Base-by-base conservation (phyloP, 2,888 invertebrate genomes). In the Tetramorium bicarinatum region DNA sequence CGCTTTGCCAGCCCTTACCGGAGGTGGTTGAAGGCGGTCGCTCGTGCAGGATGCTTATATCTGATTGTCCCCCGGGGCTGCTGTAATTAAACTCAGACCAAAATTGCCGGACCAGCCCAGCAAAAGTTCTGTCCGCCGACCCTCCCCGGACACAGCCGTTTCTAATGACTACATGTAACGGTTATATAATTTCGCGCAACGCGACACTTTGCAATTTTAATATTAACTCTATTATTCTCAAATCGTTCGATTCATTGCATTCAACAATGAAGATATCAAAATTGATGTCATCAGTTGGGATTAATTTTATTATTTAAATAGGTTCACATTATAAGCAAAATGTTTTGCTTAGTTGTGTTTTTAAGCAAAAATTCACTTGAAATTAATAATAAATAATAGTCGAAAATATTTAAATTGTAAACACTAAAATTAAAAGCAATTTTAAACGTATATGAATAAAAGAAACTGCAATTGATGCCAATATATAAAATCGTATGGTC, bases 1-100 rank as follows among this genome's bases (percentile, higher is more conserved):
- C 80, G 77, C 87, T 85, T 84, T 85, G 77, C 85, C 87, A 84
- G 81, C 85, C 85, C 88, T 86, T 80, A 81, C 74, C 85, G 83
- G 86, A 85, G 88, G 79, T 82, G 88, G 86, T 86, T 86, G 87
- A 88, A 90, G 85, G 88, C 85, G 88, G 85, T 87, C 88, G 87
- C 72, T 84, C 91, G 87, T 88, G 89, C 86, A 89, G 89, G 87
- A 56, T 84, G 89, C 86, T 91, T 89, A 89, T 91, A 93, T 93
- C 92, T 89, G 92, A 93, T 93, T 91, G 91, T 92, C 89, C 91
- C 91, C 86, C 85, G 88, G 91, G 89, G 89, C 85, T 88, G 88
- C 88, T 91, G 92, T 92, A 92, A 92, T 92, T 93, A 93, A 93
- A 92, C 91, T 91, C 89, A 84, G 88, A 92, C 93, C 89, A 91